These are phyloP conservation scores for Zootoca vivipara DNA, from an alignment of 2,113 vertebrate species.

Conservation along the genomic window DNA sequence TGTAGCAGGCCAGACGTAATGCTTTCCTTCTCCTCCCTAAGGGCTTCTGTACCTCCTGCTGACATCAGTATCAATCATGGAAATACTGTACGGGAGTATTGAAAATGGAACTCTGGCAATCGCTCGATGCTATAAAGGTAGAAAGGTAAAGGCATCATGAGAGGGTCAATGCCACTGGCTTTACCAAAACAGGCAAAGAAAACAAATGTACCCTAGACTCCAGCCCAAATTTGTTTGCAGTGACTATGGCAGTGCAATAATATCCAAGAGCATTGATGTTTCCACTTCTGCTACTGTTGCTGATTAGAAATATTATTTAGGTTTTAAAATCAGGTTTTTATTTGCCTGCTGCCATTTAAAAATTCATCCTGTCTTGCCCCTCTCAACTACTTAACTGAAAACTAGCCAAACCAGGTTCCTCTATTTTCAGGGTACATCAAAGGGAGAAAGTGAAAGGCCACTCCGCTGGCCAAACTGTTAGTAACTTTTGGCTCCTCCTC, in stretches of 20 bases:
- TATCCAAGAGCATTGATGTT: not conserved
- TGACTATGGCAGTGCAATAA: not conserved
- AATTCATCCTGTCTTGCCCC: not conserved
- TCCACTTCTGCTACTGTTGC: too few relatives aligned
- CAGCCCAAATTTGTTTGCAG: not conserved
- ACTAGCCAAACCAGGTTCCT: too few relatives aligned
- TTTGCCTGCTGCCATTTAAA: not conserved
- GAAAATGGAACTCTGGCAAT: slow-evolving; percentile 2
- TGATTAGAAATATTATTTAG: not conserved
- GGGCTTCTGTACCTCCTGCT: slow-evolving; percentile 3
- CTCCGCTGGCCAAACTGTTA: too few relatives aligned
- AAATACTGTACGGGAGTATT: not conserved
- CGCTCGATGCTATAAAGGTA: not conserved
- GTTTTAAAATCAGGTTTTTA: not conserved
- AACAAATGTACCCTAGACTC: not conserved
- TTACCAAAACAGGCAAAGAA: not conserved
- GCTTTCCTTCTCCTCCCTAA: not conserved
- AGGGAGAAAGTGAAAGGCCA: too few relatives aligned
- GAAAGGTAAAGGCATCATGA: slow-evolving; percentile 1
- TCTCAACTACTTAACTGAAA: not conserved
- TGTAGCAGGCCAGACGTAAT: not conserved
- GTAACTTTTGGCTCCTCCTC: too few relatives aligned
- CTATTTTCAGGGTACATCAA: too few relatives aligned
- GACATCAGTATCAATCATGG: not conserved
- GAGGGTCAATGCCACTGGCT: not conserved